Percentiles rank a stretch among this genome's conserved stretches.
Evolutionary conservation across 2,797 vertebrate genomes (phyloP).

Genomic region (Lophius americanus): DNA sequence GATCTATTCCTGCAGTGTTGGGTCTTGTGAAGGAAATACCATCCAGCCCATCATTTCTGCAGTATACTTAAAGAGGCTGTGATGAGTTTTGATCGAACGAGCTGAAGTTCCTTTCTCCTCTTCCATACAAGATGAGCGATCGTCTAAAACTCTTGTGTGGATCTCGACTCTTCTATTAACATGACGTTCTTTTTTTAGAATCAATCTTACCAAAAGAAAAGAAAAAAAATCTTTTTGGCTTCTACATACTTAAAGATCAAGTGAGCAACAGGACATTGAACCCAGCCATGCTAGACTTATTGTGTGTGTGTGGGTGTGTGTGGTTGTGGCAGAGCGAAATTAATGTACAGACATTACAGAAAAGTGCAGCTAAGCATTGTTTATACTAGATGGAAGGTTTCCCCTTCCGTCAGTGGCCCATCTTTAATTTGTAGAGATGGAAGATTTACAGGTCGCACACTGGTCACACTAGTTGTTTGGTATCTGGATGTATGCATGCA

Average conservation of each 20-base stretch:
- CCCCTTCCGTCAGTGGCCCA: background rate
- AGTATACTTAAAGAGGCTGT: background rate
- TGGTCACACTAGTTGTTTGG: conserved; percentile 32
- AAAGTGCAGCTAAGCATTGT: conserved; percentile 40
- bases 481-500: conserved; percentile 61
- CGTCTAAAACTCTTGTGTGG: background rate
- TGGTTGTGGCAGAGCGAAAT: conserved; percentile 18
- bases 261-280: conserved; percentile 19
- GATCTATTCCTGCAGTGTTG: conserved; percentile 1
- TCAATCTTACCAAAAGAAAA: background rate
- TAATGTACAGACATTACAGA: conserved; percentile 18
- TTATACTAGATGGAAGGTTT: conserved; percentile 6
- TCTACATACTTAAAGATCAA: conserved; percentile 8
- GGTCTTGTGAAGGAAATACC: background rate
- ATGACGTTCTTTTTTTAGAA: conserved; percentile 9
- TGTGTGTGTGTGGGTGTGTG: background rate
- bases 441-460: conserved; percentile 12
- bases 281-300: background rate
- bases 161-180: background rate
- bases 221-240: conserved; percentile 17
- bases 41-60: background rate
- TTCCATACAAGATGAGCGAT: background rate
- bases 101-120: background rate
- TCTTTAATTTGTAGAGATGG: conserved; percentile 6
- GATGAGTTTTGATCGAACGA: background rate